These are phyloP conservation scores for Acipenser oxyrinchus DNA, from an alignment of 2,797 vertebrate genomes.

Conservation along the genomic window DNA sequence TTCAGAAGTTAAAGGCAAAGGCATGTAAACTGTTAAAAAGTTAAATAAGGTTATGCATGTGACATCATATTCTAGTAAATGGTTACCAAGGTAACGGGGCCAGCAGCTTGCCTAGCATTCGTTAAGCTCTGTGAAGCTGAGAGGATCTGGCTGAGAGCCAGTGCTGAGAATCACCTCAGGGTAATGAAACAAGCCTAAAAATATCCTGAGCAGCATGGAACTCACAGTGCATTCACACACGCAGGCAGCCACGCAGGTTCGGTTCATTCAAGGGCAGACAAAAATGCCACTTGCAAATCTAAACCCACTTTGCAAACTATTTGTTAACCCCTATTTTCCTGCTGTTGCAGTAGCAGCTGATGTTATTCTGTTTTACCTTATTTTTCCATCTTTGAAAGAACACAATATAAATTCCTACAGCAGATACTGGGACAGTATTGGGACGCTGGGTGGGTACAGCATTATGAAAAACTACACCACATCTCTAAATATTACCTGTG, in stretches of 20 bases:
- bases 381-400: too few relatives aligned
- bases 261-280: neutral
- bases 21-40: neutral
- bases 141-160: conserved; percentile 43
- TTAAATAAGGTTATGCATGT: conserved; percentile 5
- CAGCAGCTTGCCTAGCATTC: neutral
- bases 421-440: too few relatives aligned
- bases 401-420: too few relatives aligned
- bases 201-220: conserved; percentile 26
- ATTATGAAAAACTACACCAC: too few relatives aligned
- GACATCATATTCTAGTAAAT: conserved; percentile 41
- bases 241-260: conserved; percentile 1
- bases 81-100: conserved; percentile 59
- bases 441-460: too few relatives aligned
- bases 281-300: too few relatives aligned
- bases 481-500: too few relatives aligned
- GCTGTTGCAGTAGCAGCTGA: too few relatives aligned
- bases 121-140: conserved; percentile 21
- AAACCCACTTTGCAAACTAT: too few relatives aligned
- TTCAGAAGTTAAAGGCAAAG: too few relatives aligned
- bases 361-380: too few relatives aligned
- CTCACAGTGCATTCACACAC: conserved; percentile 25
- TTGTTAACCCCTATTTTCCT: too few relatives aligned
- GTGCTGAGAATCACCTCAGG: conserved; percentile 35
- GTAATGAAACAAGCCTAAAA: conserved; percentile 43